A percentile compares a stretch with the other conserved stretches of the same genome.
phyloP scores from a whole-genome alignment of 2,797 vertebrate species.

The Esox masquinongy region DNA sequence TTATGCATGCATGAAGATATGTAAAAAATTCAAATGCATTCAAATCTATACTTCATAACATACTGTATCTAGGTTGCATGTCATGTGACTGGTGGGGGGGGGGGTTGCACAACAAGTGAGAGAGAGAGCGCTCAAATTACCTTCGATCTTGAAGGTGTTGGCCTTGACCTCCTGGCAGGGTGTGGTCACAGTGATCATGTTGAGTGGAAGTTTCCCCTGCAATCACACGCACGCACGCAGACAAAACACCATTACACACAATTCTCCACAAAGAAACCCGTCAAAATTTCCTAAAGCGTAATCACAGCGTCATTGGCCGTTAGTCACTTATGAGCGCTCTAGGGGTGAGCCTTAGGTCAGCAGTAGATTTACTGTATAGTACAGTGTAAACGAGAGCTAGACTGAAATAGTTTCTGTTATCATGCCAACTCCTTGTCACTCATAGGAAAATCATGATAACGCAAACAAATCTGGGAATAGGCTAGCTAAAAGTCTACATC shows the following conservation, averaged over 20 bases:
- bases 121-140: slow-evolving; percentile 65
- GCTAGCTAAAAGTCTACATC: background rate
- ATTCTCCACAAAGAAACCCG: background rate
- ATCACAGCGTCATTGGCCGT: background rate
- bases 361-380: background rate
- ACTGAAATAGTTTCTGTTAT: background rate
- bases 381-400: background rate
- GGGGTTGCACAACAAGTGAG: background rate
- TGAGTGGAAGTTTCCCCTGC: slow-evolving; percentile 94
- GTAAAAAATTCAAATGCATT: background rate
- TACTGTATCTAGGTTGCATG: background rate
- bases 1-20: background rate
- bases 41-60: background rate
- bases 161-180: slow-evolving; percentile 87
- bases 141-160: slow-evolving; percentile 93
- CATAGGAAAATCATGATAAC: background rate
- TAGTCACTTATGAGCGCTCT: background rate
- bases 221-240: slow-evolving; percentile 32
- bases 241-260: background rate
- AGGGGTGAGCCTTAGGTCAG: background rate
- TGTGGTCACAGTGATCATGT: slow-evolving; percentile 86
- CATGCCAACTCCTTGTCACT: background rate
- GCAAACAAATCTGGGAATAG: background rate
- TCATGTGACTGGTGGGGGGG: background rate
- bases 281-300: background rate